Conservation (phyloP, 2,888 invertebrate genomes). For the Stenotaenia linearis region DNA sequence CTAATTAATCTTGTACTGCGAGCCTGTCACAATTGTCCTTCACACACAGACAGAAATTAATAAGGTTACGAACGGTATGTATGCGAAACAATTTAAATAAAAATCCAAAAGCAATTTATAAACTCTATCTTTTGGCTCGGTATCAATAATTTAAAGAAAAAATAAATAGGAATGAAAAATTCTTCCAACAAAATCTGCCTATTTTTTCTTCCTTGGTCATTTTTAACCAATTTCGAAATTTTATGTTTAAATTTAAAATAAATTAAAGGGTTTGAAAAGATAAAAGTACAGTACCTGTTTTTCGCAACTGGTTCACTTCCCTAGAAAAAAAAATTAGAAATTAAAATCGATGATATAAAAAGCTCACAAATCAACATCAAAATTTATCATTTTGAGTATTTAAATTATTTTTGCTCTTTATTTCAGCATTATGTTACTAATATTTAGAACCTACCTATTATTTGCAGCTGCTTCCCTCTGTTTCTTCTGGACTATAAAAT, state of each 20-base stretch:
- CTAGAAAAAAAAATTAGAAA: background rate
- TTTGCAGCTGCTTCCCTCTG: slow-evolving; percentile 63
- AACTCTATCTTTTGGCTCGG: background rate
- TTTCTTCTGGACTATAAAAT: slow-evolving; percentile 64
- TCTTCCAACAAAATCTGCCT: background rate
- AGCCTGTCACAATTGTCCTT: background rate
- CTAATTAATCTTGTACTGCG: background rate
- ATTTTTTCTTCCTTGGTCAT: background rate
- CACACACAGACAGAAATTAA: background rate
- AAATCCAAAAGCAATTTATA: background rate
- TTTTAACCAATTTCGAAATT: background rate
- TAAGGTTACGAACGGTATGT: background rate
- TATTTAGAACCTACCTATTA: background rate
- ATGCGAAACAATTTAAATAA: background rate
- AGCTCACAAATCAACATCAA: too few species aligned
- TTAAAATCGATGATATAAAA: background rate
- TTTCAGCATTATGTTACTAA: background rate
- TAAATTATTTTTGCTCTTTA: too few species aligned
- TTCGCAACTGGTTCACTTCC: slow-evolving; percentile 48
- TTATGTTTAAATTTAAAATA: background rate
- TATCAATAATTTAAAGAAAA: background rate
- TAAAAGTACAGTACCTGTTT: background rate
- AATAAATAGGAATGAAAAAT: background rate
- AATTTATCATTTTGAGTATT: too few species aligned
- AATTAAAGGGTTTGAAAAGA: background rate